Evolutionary conservation across 2,888 invertebrate species (phyloP).

Genomic region (Synergus gifuensis): DNA sequence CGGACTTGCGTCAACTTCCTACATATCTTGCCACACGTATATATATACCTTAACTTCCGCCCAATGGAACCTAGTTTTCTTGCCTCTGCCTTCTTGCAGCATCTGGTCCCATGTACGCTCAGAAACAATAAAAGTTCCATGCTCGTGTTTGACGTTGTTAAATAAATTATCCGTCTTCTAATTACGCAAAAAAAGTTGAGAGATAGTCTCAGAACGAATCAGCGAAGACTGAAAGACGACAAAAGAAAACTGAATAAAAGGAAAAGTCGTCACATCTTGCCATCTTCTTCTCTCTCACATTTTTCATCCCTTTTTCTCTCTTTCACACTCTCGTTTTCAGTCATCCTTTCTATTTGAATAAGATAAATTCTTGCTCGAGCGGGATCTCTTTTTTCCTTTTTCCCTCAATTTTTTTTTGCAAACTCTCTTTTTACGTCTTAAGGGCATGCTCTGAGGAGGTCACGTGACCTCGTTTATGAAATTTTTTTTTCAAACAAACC

Average conservation of each 20-base stretch:
- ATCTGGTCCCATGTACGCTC: slow-evolving; percentile 36
- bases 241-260: slow-evolving; percentile 41
- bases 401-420: background rate
- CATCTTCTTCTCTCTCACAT: background rate
- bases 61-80: slow-evolving; percentile 2
- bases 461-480: no score
- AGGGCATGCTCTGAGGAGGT: no score
- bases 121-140: slow-evolving; percentile 64
- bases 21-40: background rate
- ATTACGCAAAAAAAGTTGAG: slow-evolving; percentile 68
- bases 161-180: slow-evolving; percentile 71
- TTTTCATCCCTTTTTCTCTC: background rate
- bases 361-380: slow-evolving; percentile 36
- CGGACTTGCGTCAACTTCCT: background rate
- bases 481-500: no score
- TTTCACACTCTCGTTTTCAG: slow-evolving; percentile 42
- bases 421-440: slow-evolving; percentile 42
- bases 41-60: no score
- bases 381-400: slow-evolving; percentile 1
- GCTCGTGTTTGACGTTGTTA: slow-evolving; percentile 64
- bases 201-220: slow-evolving; percentile 57
- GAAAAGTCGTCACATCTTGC: background rate
- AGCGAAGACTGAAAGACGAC: slow-evolving; percentile 45
- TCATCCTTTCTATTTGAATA: slow-evolving; percentile 51
- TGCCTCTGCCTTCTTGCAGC: background rate